Conservation (phyloP, 2,797 vertebrate genomes). For the Tadarida brasiliensis region DNA sequence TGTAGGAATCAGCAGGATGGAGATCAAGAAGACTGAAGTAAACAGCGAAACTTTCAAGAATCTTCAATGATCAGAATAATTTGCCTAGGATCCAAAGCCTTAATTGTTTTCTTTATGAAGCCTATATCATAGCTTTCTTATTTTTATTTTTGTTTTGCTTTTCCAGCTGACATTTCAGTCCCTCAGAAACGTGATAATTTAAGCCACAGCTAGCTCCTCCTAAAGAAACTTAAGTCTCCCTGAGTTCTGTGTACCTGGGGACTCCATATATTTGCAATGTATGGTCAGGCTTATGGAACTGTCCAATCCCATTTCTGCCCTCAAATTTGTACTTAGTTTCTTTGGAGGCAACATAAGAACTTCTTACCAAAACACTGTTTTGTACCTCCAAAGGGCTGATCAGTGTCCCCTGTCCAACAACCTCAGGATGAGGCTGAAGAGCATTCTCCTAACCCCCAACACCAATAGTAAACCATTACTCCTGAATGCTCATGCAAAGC, state of each 20-base stretch:
- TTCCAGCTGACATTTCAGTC: not conserved
- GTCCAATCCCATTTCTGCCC: not conserved
- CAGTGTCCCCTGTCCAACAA: not conserved
- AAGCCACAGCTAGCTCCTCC: not conserved
- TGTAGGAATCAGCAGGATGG: not conserved
- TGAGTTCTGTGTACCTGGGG: not conserved
- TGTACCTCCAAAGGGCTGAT: not conserved
- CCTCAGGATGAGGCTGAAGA: not conserved
- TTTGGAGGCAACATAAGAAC: not conserved
- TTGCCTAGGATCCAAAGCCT: not conserved
- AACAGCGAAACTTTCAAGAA: not conserved
- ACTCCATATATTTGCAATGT: not conserved
- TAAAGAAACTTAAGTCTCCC: not conserved
- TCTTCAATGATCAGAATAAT: not conserved
- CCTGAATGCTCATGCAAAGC: not conserved
- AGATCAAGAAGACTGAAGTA: not conserved
- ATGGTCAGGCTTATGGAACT: not conserved
- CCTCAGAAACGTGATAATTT: not conserved
- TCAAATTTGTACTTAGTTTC: slow-evolving; percentile 31
- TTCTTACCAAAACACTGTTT: not conserved
- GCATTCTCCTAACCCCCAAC: not conserved
- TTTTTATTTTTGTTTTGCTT: not conserved
- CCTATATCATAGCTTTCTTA: not conserved
- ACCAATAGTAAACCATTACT: not conserved
- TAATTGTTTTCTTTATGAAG: not conserved